These are phyloP conservation scores for Takifugu flavidus DNA, from an alignment of 2,113 vertebrate species.

Conservation along the genomic window DNA sequence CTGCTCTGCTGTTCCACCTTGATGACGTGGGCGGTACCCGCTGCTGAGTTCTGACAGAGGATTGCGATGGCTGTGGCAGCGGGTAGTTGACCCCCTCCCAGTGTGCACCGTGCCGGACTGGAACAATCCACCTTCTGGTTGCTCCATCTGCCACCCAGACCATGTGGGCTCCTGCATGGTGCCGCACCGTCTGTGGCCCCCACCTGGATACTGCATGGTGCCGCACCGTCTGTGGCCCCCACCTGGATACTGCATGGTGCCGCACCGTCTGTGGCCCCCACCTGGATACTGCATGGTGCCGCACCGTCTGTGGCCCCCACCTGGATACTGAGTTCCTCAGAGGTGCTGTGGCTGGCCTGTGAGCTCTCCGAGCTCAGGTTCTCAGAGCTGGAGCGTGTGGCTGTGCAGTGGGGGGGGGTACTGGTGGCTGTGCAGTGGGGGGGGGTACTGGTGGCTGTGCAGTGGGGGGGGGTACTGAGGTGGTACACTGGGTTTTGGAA, in stretches of 20 bases:
- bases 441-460: conserved; percentile 19
- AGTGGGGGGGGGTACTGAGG: conserved; percentile 78
- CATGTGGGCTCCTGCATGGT: conserved; percentile 90
- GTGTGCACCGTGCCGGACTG: conserved; percentile 28
- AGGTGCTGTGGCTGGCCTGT: conserved; percentile 85
- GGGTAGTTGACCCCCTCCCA: conserved; percentile 49
- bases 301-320: conserved; percentile 73
- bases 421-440: conserved; percentile 52
- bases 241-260: conserved; percentile 74
- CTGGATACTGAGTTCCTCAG: conserved; percentile 76
- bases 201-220: too few species aligned
- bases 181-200: too few species aligned
- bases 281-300: conserved; percentile 74
- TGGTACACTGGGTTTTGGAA: conserved; percentile 98
- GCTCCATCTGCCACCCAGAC: conserved; percentile 76
- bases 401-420: conserved; percentile 64
- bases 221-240: conserved; percentile 71
- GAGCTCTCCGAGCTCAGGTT: conserved; percentile 91
- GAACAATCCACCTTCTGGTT: conserved; percentile 79
- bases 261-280: conserved; percentile 70
- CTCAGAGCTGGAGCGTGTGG: conserved; percentile 82
- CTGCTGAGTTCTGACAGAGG: conserved; percentile 81
- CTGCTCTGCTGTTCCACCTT: conserved; percentile 83
- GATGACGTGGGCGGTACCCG: conserved; percentile 84
- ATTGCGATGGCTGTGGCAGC: conserved; percentile 74